Conservation (phyloP, 2,888 invertebrate genomes). For the Allophyes oxyacanthae region DNA sequence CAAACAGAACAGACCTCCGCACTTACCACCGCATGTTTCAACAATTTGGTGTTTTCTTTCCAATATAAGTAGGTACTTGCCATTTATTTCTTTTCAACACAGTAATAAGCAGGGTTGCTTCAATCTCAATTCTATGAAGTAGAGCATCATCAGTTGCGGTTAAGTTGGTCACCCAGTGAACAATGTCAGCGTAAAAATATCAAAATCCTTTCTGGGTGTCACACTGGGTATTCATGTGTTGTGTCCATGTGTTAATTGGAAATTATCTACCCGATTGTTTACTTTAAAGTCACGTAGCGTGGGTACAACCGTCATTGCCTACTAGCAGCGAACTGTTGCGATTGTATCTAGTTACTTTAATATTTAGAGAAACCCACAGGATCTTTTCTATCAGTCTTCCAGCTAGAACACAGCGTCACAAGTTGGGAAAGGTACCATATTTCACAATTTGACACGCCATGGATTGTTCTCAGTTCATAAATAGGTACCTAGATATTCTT, state of each 20-base stretch:
- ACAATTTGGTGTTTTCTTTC: no score
- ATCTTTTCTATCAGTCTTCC: background rate
- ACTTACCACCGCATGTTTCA: no score
- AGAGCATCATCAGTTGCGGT: constrained; percentile 41
- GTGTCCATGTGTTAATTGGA: constrained; percentile 8
- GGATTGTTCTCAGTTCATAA: constrained; percentile 1
- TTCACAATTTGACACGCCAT: constrained; percentile 7
- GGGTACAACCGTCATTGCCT: no score
- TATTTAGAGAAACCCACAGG: constrained; percentile 12
- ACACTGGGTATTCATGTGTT: no score
- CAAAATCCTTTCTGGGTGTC: constrained; percentile 46
- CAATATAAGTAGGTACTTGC: no score
- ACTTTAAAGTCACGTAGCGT: constrained; percentile 18
- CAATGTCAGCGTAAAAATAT: constrained; percentile 18
- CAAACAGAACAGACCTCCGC: no score
- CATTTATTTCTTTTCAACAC: background rate
- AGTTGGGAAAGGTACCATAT: constrained; percentile 2
- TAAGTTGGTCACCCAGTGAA: constrained; percentile 39
- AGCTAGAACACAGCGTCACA: background rate
- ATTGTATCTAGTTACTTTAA: no score
- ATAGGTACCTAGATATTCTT: constrained; percentile 12
- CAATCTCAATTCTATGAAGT: constrained; percentile 26
- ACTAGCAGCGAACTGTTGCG: no score
- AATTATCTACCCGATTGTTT: constrained; percentile 28
- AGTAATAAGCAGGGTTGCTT: constrained; percentile 18